A percentile compares a stretch with the other conserved stretches of the same genome.
These are phyloP conservation scores for Porites australiensis DNA, from an alignment of 64 coral and sea anemone genomes.

Conservation along the genomic window DNA sequence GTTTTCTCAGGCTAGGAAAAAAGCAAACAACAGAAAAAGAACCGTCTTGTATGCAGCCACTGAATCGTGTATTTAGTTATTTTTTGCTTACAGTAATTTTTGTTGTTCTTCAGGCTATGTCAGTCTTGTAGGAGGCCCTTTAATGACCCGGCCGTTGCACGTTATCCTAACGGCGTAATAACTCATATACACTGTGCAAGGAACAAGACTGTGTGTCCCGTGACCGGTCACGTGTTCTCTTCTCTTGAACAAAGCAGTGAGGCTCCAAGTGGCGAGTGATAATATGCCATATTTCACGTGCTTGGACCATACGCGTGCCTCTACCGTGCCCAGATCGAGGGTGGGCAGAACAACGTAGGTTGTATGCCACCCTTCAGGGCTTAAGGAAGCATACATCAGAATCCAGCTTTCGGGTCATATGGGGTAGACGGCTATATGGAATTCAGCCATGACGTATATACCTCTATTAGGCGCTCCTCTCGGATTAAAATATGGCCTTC, in stretches of 20 bases:
- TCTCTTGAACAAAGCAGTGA: slow-evolving; percentile 44
- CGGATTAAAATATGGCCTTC: too few species aligned
- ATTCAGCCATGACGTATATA: too few species aligned
- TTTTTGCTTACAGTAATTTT: not conserved
- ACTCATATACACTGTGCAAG: slow-evolving; percentile 98
- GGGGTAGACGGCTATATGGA: too few species aligned
- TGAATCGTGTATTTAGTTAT: not conserved
- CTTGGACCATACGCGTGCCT: too few species aligned
- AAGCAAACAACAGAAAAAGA: too few species aligned
- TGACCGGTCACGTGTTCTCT: slow-evolving; percentile 96
- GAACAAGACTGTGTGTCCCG: slow-evolving; percentile 93
- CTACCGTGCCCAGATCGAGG: too few species aligned
- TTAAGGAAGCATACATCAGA: too few species aligned
- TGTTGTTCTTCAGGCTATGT: slow-evolving; percentile 70
- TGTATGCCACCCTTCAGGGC: too few species aligned
- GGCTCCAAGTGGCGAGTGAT: not conserved
- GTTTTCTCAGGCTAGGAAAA: too few species aligned
- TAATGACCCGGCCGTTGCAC: slow-evolving; percentile 88
- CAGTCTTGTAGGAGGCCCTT: slow-evolving; percentile 93
- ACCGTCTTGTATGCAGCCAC: not conserved
- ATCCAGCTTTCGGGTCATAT: too few species aligned
- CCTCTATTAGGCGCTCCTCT: too few species aligned
- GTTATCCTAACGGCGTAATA: slow-evolving; percentile 95
- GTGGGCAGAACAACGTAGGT: too few species aligned
- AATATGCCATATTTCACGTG: not conserved